Percentiles rank a stretch among this genome's conserved stretches.
phyloP scores from a whole-genome alignment of 2,113 vertebrate species.

The Excalfactoria chinensis region DNA sequence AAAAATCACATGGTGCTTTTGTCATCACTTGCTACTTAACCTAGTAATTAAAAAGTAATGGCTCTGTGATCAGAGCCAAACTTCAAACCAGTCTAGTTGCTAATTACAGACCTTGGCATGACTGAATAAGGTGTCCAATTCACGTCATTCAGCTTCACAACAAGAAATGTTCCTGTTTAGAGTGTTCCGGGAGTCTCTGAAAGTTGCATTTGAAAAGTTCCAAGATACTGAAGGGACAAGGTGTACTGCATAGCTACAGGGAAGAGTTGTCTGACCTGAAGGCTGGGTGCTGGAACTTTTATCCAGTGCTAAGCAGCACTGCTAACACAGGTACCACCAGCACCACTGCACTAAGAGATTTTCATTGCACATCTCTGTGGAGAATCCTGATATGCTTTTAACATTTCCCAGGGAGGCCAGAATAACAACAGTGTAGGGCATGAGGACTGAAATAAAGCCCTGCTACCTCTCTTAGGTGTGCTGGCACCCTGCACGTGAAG shows the following conservation, averaged over 20 bases:
- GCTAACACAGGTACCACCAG: no score
- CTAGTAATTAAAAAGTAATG: neutral
- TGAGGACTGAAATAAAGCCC: neutral
- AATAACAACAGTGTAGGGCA: neutral
- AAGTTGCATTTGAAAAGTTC: neutral
- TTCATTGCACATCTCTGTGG: no score
- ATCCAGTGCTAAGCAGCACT: neutral
- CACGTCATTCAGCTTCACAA: neutral
- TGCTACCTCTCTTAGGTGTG: neutral
- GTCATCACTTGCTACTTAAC: neutral
- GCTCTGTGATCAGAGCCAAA: neutral
- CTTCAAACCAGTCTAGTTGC: neutral
- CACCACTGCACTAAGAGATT: neutral
- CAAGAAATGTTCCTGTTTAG: neutral
- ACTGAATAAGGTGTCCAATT: neutral
- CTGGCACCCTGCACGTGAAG: neutral
- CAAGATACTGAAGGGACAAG: neutral
- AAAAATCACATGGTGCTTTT: neutral
- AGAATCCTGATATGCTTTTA: neutral
- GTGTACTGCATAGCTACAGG: neutral
- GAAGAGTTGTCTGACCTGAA: neutral
- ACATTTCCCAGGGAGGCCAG: neutral
- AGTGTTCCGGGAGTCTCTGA: neutral
- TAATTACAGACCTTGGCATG: neutral
- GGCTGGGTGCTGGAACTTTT: neutral